These are phyloP conservation scores for Apaloderma vittatum DNA, from an alignment of 2,113 vertebrate species.

Conservation along the genomic window DNA sequence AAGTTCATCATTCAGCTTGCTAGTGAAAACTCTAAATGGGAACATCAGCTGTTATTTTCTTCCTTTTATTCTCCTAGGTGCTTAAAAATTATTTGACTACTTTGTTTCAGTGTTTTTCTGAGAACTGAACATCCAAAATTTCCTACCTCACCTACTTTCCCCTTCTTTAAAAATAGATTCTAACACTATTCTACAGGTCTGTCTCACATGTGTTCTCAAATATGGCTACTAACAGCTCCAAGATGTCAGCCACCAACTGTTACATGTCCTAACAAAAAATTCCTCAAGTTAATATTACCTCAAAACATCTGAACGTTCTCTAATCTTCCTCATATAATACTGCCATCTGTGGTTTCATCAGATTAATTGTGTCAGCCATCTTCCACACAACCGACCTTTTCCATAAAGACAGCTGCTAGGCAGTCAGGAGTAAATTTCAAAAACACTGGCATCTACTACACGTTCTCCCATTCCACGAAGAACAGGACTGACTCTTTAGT, in stretches of 20 bases:
- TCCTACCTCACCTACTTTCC: not conserved
- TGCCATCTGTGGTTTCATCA: not conserved
- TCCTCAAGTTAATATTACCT: not conserved
- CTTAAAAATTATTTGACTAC: not conserved
- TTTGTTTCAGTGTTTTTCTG: not conserved
- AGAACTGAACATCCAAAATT: not conserved
- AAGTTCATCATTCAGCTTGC: not conserved
- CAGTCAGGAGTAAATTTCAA: not conserved
- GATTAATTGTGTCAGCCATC: not conserved
- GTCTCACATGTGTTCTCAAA: not conserved
- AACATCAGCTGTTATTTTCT: not conserved
- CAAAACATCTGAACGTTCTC: not conserved
- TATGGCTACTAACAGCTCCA: not conserved
- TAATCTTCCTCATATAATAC: not conserved
- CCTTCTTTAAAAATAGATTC: not conserved
- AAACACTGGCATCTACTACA: not conserved
- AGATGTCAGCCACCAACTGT: not conserved
- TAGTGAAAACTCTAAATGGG: not conserved
- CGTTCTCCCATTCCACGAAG: not conserved
- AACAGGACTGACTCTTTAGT: not conserved
- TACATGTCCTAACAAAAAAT: not conserved
- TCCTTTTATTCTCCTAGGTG: not conserved
- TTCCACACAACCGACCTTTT: not conserved
- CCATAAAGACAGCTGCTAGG: not conserved
- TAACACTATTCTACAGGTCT: not conserved